Evolutionary conservation across 2,888 invertebrate genomes (phyloP).

Genomic region (Chrysopilus asiliformis): DNA sequence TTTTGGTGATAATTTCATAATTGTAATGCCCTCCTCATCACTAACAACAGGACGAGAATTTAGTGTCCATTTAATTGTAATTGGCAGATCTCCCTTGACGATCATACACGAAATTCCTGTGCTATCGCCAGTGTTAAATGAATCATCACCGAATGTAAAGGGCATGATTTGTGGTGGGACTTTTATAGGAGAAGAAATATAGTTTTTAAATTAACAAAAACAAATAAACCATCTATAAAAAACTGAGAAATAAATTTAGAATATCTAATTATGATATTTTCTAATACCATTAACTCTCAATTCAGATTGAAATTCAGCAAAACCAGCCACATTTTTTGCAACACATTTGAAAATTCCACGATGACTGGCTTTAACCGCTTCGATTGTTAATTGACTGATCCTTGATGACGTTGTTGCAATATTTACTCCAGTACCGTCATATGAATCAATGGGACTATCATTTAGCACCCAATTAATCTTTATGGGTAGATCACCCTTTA

Average conservation of each 20-base stretch:
- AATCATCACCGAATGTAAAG: slow-evolving; percentile 56
- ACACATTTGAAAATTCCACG: slow-evolving; percentile 65
- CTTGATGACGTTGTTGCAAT: slow-evolving; percentile 25
- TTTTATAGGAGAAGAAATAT: no score
- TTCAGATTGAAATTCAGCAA: slow-evolving; percentile 33
- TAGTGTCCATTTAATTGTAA: slow-evolving; percentile 59
- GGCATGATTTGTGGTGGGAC: slow-evolving; percentile 52
- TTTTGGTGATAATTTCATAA: slow-evolving; percentile 45
- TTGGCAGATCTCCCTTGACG: slow-evolving; percentile 64
- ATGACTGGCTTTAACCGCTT: slow-evolving; percentile 43
- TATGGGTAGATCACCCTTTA: slow-evolving; percentile 59
- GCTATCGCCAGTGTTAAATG: slow-evolving; percentile 54
- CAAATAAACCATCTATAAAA: background rate
- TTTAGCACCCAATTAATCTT: slow-evolving; percentile 50
- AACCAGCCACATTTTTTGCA: slow-evolving; percentile 57
- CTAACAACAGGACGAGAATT: slow-evolving; percentile 37
- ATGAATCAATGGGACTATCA: slow-evolving; percentile 25
- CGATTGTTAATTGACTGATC: slow-evolving; percentile 43
- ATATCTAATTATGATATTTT: no score
- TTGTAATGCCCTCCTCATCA: slow-evolving; percentile 38
- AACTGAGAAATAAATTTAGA: no score
- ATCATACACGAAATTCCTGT: slow-evolving; percentile 58
- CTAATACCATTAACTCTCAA: slow-evolving; percentile 24
- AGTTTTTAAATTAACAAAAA: background rate
- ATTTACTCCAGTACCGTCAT: slow-evolving; percentile 23